Percentiles rank a stretch among this genome's conserved stretches.
These are phyloP conservation scores for Dipodomys spectabilis DNA, from an alignment of 2,113 vertebrate genomes.

Conservation along the genomic window DNA sequence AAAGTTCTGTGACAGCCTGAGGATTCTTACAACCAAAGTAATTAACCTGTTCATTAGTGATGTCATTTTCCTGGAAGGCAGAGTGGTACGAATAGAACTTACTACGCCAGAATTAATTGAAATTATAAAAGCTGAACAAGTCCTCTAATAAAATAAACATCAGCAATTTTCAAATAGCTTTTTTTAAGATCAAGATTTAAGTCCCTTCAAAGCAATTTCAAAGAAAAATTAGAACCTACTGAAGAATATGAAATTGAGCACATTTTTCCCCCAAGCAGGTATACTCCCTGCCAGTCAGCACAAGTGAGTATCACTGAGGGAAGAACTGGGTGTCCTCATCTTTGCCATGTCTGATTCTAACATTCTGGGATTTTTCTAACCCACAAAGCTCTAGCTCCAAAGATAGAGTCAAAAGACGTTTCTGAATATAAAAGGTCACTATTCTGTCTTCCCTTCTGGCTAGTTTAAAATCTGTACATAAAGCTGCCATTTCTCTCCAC, in stretches of 20 bases:
- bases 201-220: constrained; percentile 43
- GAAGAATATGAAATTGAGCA: constrained; percentile 36
- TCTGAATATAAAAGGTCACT: not conserved
- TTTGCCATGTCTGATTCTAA: not conserved
- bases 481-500: not conserved
- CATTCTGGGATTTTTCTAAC: not conserved
- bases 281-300: not conserved
- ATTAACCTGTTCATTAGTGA: constrained; percentile 64
- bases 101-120: constrained; percentile 58
- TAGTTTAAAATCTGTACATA: not conserved
- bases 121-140: constrained; percentile 66
- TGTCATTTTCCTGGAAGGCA: constrained; percentile 66
- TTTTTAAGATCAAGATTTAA: not conserved
- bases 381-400: not conserved
- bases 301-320: not conserved
- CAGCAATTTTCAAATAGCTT: not conserved
- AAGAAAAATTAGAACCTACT: constrained; percentile 30
- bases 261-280: not conserved
- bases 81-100: not conserved
- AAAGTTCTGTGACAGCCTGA: constrained; percentile 42
- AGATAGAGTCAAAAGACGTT: not conserved
- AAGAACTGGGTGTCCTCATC: not conserved
- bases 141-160: constrained; percentile 45
- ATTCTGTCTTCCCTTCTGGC: not conserved
- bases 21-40: not conserved